phyloP scores from a whole-genome alignment of 2,113 vertebrate genomes.

The Mandrillus leucophaeus region DNA sequence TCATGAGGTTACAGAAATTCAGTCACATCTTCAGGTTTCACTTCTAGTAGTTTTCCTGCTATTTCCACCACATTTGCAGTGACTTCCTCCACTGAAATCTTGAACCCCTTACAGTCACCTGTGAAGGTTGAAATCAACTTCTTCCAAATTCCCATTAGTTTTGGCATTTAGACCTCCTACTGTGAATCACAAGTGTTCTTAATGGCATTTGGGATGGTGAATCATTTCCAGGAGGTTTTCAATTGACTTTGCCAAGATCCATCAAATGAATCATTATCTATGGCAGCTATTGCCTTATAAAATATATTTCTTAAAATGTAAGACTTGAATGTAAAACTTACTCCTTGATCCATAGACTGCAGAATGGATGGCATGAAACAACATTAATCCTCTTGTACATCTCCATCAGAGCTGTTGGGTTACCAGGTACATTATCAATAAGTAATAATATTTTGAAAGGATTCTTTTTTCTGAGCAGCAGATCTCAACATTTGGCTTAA shows the following conservation, averaged over 20 bases:
- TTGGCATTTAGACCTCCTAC: not conserved
- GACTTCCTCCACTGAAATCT: too few species aligned
- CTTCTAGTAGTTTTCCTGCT: too few species aligned
- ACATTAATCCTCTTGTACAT: not conserved
- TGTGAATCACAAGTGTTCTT: not conserved
- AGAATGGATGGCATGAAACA: not conserved
- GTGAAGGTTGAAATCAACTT: not conserved
- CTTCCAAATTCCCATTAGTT: not conserved
- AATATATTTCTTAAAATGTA: not conserved
- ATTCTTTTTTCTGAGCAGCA: not conserved
- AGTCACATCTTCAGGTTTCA: too few species aligned
- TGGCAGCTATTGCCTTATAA: not conserved
- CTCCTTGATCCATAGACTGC: not conserved
- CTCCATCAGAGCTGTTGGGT: not conserved
- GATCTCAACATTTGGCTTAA: not conserved
- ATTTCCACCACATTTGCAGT: too few species aligned
- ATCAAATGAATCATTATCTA: not conserved
- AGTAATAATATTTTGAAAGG: not conserved
- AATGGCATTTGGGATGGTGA: not conserved
- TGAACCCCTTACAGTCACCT: too few species aligned
- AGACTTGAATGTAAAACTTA: not conserved
- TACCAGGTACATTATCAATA: not conserved
- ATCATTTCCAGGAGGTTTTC: not conserved
- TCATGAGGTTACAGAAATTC: too few species aligned
- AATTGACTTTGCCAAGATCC: not conserved